These are phyloP conservation scores for Trachelus troglodyta DNA, from an alignment of 2,888 invertebrate species.

Conservation along the genomic window DNA sequence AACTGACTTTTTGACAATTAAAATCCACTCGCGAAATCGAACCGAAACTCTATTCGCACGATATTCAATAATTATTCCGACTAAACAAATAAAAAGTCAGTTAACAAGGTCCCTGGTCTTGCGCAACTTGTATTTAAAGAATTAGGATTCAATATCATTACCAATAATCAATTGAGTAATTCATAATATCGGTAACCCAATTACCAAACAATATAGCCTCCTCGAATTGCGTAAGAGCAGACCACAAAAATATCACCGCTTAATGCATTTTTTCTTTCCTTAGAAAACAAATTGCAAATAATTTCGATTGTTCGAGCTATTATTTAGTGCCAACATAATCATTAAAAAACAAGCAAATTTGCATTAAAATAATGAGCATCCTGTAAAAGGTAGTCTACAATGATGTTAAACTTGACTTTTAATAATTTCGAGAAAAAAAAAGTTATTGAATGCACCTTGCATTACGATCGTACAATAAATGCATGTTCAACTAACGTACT, in stretches of 20 bases:
- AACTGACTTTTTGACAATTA: slow-evolving; percentile 5
- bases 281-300: background rate
- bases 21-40: background rate
- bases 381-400: background rate
- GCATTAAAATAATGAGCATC: background rate
- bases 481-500: background rate
- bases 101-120: background rate
- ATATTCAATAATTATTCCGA: background rate
- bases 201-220: background rate
- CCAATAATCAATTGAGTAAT: no score
- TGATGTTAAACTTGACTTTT: background rate
- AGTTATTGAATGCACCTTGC: slow-evolving; percentile 7
- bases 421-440: background rate
- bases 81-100: background rate
- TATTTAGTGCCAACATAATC: background rate
- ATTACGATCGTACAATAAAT: slow-evolving; percentile 1
- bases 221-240: background rate
- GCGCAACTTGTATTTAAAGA: background rate
- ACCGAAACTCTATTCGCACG: background rate
- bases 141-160: no score
- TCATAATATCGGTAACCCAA: background rate
- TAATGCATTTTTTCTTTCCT: background rate
- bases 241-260: background rate
- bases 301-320: no score
- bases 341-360: background rate